Evolutionary conservation across 64 coral and sea anemone species (phyloP), one percentile per base, ranked within the genome.

Genomic region (Stylophora pistillata): DNA sequence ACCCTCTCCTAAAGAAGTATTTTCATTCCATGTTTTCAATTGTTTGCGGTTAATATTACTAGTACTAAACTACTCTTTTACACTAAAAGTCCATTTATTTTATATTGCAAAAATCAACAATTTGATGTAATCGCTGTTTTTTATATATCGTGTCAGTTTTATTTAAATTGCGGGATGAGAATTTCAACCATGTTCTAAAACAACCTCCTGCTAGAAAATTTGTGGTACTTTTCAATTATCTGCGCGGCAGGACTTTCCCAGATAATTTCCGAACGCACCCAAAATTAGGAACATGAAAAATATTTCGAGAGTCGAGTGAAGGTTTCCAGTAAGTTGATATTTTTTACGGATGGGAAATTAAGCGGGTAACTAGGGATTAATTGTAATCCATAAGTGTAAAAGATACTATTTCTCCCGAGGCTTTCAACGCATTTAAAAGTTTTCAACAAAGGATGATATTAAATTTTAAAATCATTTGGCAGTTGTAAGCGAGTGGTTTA

Each of bases 401-500:
- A 64, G 78, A 82, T 82, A 82, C 33, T 12, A 30, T 31, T n/a
- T 79, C 37, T 69, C 41, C 79, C 64, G 64, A 82, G 79, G 20
- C 32, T 21, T 59, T 25, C 3, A 41, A 37, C 5, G 53, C 25
- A 63, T 52, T 52, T 32, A 23, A 84, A 69, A n/a, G 21, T 64
- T 53, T 71, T 84, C 29, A 53, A 53, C 61, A 69, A 84, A 52
- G 31, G 53, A 2, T 27, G 53, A 32, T 52, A 70, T 69, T 55
- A 28, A 52, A 84, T 30, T n/a, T 68, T 68, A 68, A 68, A 68
- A 68, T 68, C n/a, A 68, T 68, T 68, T 68, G 23, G 64, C 64
- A 68, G 64, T 25, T 21, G 5, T 68, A 68, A 68, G 10, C 37
- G 37, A 47, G 37, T 47, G 37, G 26, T 68, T 21, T 21, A 11